phyloP scores from a whole-genome alignment of 2,888 invertebrate genomes.

The Campaea margaritaria region DNA sequence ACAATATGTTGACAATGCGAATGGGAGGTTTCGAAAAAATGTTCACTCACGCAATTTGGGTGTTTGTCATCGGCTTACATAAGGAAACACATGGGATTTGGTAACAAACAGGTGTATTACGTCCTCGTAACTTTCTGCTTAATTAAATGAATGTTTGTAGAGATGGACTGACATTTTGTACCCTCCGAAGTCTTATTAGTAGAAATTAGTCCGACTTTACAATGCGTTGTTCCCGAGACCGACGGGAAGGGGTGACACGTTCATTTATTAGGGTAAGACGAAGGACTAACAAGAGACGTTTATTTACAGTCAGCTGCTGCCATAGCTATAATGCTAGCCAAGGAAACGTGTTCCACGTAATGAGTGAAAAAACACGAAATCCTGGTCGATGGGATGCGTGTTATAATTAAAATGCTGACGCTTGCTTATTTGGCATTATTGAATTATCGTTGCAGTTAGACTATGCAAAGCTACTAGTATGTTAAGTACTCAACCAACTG shows the following conservation, averaged over 20 bases:
- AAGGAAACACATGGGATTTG: slow-evolving; percentile 37
- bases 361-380: too few species aligned
- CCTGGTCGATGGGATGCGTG: too few species aligned
- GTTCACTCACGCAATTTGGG: slow-evolving; percentile 62
- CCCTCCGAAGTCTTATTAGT: slow-evolving; percentile 52
- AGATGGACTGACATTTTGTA: slow-evolving; percentile 58
- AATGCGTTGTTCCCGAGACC: slow-evolving; percentile 44
- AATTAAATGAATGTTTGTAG: slow-evolving; percentile 68
- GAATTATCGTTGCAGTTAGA: too few species aligned
- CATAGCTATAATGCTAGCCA: not conserved
- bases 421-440: too few species aligned
- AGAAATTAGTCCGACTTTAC: slow-evolving; percentile 50
- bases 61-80: slow-evolving; percentile 58
- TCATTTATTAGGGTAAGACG: slow-evolving; percentile 40
- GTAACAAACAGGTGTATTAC: slow-evolving; percentile 55
- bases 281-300: slow-evolving; percentile 30
- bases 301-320: slow-evolving; percentile 4
- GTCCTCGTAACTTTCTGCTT: slow-evolving; percentile 67
- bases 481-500: too few species aligned
- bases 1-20: slow-evolving; percentile 15
- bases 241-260: slow-evolving; percentile 36
- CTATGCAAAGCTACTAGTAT: too few species aligned
- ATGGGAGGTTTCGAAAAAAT: slow-evolving; percentile 19
- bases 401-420: too few species aligned
- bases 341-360: too few species aligned